phyloP scores from a whole-genome alignment of 2,888 invertebrate genomes.

The Yponomeuta sedellus region DNA sequence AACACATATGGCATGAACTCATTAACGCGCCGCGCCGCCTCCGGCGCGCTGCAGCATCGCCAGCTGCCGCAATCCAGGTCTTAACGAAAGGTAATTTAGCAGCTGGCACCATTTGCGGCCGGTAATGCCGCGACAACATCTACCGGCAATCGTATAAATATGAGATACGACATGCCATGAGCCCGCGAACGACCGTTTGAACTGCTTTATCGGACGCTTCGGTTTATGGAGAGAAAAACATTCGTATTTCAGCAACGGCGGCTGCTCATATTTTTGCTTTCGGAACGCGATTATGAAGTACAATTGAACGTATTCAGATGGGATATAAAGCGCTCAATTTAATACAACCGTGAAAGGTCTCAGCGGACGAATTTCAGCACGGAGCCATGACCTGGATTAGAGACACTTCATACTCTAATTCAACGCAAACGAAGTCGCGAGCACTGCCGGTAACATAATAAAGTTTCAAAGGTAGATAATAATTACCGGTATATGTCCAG shows the following conservation, averaged over 20 bases:
- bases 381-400: too few species aligned
- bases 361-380: too few species aligned
- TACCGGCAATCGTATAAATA: slow-evolving; percentile 21
- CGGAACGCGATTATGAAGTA: too few species aligned
- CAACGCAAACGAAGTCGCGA: too few species aligned
- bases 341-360: too few species aligned
- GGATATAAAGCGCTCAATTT: too few species aligned
- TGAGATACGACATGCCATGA: slow-evolving; percentile 27
- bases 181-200: slow-evolving; percentile 3
- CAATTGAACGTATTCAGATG: too few species aligned
- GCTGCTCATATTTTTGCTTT: not conserved
- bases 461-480: too few species aligned
- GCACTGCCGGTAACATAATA: too few species aligned
- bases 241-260: not conserved
- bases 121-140: slow-evolving; percentile 19
- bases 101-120: slow-evolving; percentile 43
- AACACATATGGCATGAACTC: slow-evolving; percentile 51
- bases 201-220: slow-evolving; percentile 14
- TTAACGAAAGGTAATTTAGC: slow-evolving; percentile 60
- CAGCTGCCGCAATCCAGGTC: slow-evolving; percentile 54
- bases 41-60: slow-evolving; percentile 23
- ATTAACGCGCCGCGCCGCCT: slow-evolving; percentile 39
- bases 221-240: not conserved
- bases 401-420: too few species aligned
- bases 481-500: too few species aligned